Base-by-base conservation (phyloP, 1,140 invertebrate genomes). In the Bombus cullumanus region DNA sequence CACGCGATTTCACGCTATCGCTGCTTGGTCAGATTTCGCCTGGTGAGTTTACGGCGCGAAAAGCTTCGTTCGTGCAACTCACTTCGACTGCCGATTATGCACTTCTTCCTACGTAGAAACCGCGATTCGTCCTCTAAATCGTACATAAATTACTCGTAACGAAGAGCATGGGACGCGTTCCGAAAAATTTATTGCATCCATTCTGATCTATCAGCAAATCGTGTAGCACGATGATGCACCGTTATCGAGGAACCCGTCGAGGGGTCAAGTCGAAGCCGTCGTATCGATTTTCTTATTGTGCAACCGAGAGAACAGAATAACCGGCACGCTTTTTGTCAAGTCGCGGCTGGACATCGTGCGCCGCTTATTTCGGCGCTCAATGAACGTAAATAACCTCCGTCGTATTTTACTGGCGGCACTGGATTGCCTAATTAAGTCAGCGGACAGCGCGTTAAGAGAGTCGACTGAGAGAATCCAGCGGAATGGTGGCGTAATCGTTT, bases 121-220 rank as follows among this genome's bases (percentile, higher is more conserved):
- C 4, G 18, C n/a, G 71, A 66, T 69, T 83, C 75, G 84, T 89
- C 82, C 74, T 81, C 81, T 76, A 85, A 86, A 81, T 71, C 68
- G 77, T 82, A 66, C 18, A 22, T 90, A 89, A 90, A 90, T 87
- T 90, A 89, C 81, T 81, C 66, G 68, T 74, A 80, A 85, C 78
- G 85, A 90, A 83, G 85, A 82, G 68, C 69, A 81, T 62, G 78
- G n/a, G 57, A 75, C 64, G 84, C 81, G 31, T 43, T 39, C 69
- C 73, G 39, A 87, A 80, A 90, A 88, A 90, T 89, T 86, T 90
- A 90, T 89, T 62, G 69, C 83, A 81, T 80, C 86, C 71, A 86
- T 85, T 90, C 71, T 80, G 88, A 89, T 86, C 75, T 90, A 90
- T 81, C 79, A 72, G 69, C 66, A 71, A 88, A 87, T 90, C 88